These are phyloP conservation scores for Apodemus speciosus DNA, from an alignment of 2,113 vertebrate genomes.

Conservation along the genomic window DNA sequence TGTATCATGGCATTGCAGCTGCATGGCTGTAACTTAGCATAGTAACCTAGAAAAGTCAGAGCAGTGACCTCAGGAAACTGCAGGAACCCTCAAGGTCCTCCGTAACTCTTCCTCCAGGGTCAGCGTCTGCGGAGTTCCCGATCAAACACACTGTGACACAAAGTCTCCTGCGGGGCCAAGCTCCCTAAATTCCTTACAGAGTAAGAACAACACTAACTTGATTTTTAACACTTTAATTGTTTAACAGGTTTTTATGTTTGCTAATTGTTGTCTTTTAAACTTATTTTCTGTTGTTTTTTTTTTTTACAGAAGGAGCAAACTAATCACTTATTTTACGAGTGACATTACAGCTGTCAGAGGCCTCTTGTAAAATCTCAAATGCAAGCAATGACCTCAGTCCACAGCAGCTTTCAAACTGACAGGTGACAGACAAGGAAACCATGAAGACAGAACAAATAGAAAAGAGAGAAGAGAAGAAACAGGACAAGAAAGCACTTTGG, in stretches of 20 bases:
- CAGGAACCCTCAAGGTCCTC: not conserved
- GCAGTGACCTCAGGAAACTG: constrained; percentile 26
- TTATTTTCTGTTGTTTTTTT: constrained; percentile 50
- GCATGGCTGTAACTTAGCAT: constrained; percentile 46
- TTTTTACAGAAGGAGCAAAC: constrained; percentile 38
- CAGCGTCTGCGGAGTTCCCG: not conserved
- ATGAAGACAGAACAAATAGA: constrained; percentile 9
- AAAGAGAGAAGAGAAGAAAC: not conserved
- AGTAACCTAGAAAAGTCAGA: constrained; percentile 63
- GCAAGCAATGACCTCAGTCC: constrained; percentile 62
- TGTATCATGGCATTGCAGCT: not conserved
- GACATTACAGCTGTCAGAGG: constrained; percentile 45
- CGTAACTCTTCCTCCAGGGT: constrained; percentile 47
- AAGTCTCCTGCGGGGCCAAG: not conserved
- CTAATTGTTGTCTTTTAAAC: not conserved
- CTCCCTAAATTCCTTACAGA: not conserved
- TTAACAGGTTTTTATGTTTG: not conserved
- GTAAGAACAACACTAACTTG: constrained; percentile 21
- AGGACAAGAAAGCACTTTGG: not conserved
- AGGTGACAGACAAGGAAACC: constrained; percentile 14
- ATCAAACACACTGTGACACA: not conserved
- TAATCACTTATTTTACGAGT: constrained; percentile 41
- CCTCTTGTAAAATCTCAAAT: constrained; percentile 63
- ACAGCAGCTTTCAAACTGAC: constrained; percentile 55
- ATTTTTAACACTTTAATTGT: constrained; percentile 4